Conservation (phyloP, 2,888 invertebrate species). For the Xylophagus ater region DNA sequence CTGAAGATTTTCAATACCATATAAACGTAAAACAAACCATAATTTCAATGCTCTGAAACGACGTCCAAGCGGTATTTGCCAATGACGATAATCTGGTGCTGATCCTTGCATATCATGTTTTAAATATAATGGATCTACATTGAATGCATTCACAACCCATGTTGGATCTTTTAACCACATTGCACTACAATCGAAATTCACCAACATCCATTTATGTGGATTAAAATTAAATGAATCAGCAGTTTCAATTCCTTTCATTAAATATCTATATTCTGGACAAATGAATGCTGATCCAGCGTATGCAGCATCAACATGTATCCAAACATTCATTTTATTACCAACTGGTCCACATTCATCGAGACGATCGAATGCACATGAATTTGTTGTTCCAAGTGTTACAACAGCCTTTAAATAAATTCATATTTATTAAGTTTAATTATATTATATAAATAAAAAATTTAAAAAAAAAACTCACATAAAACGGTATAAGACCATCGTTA, state of each 20-base stretch:
- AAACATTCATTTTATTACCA: constrained; percentile 62
- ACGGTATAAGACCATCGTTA: constrained; percentile 84
- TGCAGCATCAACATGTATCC: constrained; percentile 95
- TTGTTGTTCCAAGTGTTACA: constrained; percentile 88
- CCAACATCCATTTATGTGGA: constrained; percentile 97
- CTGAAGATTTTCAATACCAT: constrained; percentile 80
- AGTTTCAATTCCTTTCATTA: constrained; percentile 78
- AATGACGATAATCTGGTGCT: constrained; percentile 90
- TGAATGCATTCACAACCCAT: constrained; percentile 89
- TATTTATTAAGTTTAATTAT: background rate
- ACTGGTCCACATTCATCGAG: constrained; percentile 84
- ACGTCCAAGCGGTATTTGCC: constrained; percentile 92
- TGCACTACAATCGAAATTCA: constrained; percentile 98
- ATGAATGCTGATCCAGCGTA: constrained; percentile 95
- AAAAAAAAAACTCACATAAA: constrained; percentile 61
- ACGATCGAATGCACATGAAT: constrained; percentile 89
- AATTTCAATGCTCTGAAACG: constrained; percentile 86
- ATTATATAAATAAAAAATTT: background rate
- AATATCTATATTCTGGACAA: constrained; percentile 88
- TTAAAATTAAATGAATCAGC: constrained; percentile 98
- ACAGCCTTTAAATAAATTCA: constrained; percentile 48
- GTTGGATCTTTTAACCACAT: constrained; percentile 91
- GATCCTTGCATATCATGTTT: constrained; percentile 87
- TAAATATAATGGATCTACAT: constrained; percentile 92
- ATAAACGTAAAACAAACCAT: constrained; percentile 89